phyloP scores from a whole-genome alignment of 2,113 vertebrate species.

The Hipposideros armiger region DNA sequence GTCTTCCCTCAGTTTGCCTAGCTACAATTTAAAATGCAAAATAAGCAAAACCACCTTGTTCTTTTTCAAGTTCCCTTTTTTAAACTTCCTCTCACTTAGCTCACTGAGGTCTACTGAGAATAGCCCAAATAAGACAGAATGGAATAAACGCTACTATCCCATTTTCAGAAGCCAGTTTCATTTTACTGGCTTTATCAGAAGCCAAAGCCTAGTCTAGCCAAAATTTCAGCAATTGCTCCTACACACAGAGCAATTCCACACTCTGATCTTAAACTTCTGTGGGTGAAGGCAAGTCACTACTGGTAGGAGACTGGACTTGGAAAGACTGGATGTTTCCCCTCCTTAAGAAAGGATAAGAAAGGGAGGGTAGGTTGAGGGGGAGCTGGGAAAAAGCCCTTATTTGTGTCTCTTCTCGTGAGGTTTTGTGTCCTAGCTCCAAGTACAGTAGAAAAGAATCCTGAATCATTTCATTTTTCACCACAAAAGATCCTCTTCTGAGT shows the following conservation, averaged over 20 bases:
- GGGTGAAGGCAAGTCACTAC: constrained; percentile 67
- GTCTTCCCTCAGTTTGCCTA: neutral
- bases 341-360: constrained; percentile 1
- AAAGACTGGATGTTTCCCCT: neutral
- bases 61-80: constrained; percentile 37
- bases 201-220: constrained; percentile 57
- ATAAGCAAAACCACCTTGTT: constrained; percentile 53
- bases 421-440: constrained; percentile 43
- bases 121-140: constrained; percentile 63
- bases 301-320: constrained; percentile 47
- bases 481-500: constrained; percentile 46
- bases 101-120: constrained; percentile 37
- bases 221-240: constrained; percentile 34
- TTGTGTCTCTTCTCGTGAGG: constrained; percentile 20
- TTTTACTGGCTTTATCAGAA: constrained; percentile 51
- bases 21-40: constrained; percentile 66
- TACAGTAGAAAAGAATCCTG: constrained; percentile 15
- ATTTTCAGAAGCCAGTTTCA: constrained; percentile 66
- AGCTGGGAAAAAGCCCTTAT: neutral
- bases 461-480: constrained; percentile 63
- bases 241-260: constrained; percentile 5
- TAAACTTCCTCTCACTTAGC: constrained; percentile 17
- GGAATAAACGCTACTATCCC: constrained; percentile 49
- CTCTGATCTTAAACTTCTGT: constrained; percentile 4
- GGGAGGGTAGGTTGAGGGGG: neutral